Evolutionary conservation across 1,140 invertebrate genomes (phyloP), one percentile per base, ranked within the genome.

Genomic region (Euwallacea similis): DNA sequence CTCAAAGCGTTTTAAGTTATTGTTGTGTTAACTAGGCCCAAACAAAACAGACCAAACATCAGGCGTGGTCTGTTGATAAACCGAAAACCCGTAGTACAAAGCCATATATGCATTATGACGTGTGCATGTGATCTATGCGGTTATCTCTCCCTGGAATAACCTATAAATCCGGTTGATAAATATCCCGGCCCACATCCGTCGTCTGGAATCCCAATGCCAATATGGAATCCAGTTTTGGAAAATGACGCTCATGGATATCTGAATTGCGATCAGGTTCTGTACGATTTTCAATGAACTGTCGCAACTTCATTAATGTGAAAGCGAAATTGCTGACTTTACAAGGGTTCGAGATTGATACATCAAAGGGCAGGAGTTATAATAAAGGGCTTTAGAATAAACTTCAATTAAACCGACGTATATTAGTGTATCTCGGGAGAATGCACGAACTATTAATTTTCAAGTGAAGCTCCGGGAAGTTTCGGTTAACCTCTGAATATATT

Each of bases 391-490:
- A 33, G n/a, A 58, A 58, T 58, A 58, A 58, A 61, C n/a, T 61
- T 41, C 42, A 61, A 41, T 61, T 61, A 61, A 42, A 43, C 55
- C 42, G 46, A 61, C 42, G 59, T 42, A 11, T n/a, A 42, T 11
- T 43, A 43, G 11, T 11, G 42, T 9, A 61, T n/a, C 42, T 43
- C 55, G n/a, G 21, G 55, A 33, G 55, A 58, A 58, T 58, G 55
- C 55, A 58, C 55, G 55, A n/a, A 21, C 55, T 11, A 58, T 58
- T 58, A 58, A 58, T 58, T 58, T 58, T 33, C 55, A 21, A 58
- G 55, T 58, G 16, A 21, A 58, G 21, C 16, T 58, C 55, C 55
- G 55, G 55, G 21, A 61, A 61, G 21, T 61, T 61, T 41, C 59
- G 59, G 42, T 61, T 42, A 42, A 43, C 59, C 59, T 61, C 59